Evolutionary conservation across 1,140 invertebrate genomes (phyloP), one percentile per base, ranked within the genome.

Genomic region (Portunus trituberculatus): DNA sequence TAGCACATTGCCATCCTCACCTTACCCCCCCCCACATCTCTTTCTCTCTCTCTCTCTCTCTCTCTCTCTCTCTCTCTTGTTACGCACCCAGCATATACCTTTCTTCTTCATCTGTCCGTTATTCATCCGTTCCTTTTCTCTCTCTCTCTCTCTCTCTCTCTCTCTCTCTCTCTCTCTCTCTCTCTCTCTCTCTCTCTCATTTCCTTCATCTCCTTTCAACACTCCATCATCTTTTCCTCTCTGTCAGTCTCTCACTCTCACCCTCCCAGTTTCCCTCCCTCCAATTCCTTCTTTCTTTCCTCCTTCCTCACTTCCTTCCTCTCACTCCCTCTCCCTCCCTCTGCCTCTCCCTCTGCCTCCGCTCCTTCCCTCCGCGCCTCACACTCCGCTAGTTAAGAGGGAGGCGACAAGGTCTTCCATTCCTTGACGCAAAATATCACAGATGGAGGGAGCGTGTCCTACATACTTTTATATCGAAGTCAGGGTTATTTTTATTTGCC

Each of bases 381-480:
- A 32, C 39, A 8, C 4, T 46, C 87, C 28, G n/a, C 67, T 76
- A 76, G 67, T 76, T 76, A 76, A 76, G 67, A 76, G 67, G 67
- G 67, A 76, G 67, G 25, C 20, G 67, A 76, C 67, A 76, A 25
- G 67, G n/a, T 20, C 67, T 76, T 76, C 67, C 67, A 76, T 76
- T 76, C 25, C 67, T 76, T 76, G 67, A 76, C 67, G 67, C 32
- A 45, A 92, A 83, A 92, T 76, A 39, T 25, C 29, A 32, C 59
- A 82, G 92, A 93, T 84, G 82, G 92, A 93, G 82, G 91, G 91
- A 39, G 29, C 91, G 67, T 92, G 91, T 92, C 91, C 31, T 32
- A 31, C 52, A 39, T 39, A 76, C 32, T 92, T 92, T 92, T 92
- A 83, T 92, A 92, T 92, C 91, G 91, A 92, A 92, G 67, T 92